Base-by-base conservation (phyloP, 23 tunicate genomes). In the Styela clava region DNA sequence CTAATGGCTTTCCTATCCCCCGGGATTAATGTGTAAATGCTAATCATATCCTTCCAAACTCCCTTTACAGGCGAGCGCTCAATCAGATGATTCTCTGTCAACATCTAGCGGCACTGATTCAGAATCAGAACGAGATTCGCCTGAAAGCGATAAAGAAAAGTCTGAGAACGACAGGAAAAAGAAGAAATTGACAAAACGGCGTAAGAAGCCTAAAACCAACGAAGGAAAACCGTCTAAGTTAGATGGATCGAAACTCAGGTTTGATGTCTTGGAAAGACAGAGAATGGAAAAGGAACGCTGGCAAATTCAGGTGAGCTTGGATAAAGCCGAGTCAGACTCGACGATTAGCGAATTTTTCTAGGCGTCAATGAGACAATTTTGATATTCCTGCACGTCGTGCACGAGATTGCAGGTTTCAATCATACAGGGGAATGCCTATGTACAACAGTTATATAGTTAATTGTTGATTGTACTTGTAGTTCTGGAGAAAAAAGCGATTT, bases 261-360 rank as follows among this genome's bases (percentile, higher is more conserved):
- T 91, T 62, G 90, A 91, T 63, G 90, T 82, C 9, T 22, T 91
- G 81, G 97, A 91, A 63, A 78, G 82, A 62, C 79, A 86, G 35
- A 36, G 97, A 78, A 69, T 91, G 81, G 97, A 91, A 37, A 74
- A 86, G 25, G 87, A 91, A 82, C 76, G 97, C 68, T 25, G 84
- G 33, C 36, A 71, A 34, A 91, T 91, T 20, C 97, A 91, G 73
- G 97, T 91, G 16, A 7, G 37, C 1, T 20, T 24, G 63, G 18
- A 18, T 18, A 18, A 18, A 18, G 63, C 63, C 9, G 73, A 16
- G 73, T 68, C n/a, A 21, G 73, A n/a, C n/a, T 78, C n/a, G 71
- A 32, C n/a, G 19, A n/a, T n/a, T n/a, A n/a, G n/a, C n/a, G n/a
- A n/a, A n/a, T n/a, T n/a, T n/a, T n/a, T n/a, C n/a, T n/a, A n/a